These are phyloP conservation scores for Apteryx owenii DNA, from an alignment of 2,113 vertebrate genomes.

Conservation along the genomic window DNA sequence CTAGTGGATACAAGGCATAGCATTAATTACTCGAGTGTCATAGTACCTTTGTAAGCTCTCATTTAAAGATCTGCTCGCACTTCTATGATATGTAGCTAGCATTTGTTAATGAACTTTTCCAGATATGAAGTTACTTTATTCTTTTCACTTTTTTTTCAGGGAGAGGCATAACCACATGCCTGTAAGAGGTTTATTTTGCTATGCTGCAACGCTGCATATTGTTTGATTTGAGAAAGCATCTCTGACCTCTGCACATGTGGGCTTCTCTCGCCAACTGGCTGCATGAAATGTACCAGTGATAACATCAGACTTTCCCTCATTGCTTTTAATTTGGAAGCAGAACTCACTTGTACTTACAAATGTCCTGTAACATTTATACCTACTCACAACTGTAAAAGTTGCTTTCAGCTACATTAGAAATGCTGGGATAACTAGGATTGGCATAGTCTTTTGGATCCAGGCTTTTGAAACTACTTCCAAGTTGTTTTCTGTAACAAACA, in stretches of 20 bases:
- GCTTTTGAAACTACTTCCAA: constrained; percentile 3
- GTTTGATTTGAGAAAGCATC: neutral
- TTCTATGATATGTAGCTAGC: neutral
- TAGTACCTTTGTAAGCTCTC: neutral
- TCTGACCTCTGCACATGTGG: neutral
- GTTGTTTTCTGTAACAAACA: constrained; percentile 4
- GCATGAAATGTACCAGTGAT: neutral
- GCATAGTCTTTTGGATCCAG: neutral
- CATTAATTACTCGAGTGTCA: neutral
- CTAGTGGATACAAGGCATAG: neutral
- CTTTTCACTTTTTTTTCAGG: neutral
- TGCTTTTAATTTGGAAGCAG: neutral
- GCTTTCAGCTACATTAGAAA: neutral
- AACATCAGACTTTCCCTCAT: neutral
- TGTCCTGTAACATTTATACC: neutral
- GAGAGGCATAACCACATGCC: neutral
- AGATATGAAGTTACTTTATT: neutral
- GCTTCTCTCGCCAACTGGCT: neutral
- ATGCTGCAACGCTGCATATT: neutral
- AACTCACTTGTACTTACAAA: neutral
- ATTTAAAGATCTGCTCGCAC: neutral
- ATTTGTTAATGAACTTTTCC: neutral
- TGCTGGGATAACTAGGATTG: neutral
- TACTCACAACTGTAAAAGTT: neutral
- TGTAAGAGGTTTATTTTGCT: neutral